These are phyloP conservation scores for Drosophila melanica DNA, from an alignment of 1,140 invertebrate genomes.

Conservation along the genomic window DNA sequence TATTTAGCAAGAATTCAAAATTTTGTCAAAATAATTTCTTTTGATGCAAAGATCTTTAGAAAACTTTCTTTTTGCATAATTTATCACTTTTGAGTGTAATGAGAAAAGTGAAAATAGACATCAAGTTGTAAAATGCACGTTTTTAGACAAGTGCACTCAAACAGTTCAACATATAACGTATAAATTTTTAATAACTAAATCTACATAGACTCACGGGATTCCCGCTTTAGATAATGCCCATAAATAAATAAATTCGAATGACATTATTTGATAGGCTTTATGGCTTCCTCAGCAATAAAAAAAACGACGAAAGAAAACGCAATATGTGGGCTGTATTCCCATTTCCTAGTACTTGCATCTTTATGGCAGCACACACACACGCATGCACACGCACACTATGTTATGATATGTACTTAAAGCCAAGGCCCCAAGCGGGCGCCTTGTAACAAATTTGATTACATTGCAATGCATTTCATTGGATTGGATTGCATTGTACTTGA, in stretches of 20 bases:
- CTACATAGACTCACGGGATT: slow-evolving; percentile 1
- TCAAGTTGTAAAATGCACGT: too few species aligned
- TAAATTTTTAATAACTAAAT: neutral
- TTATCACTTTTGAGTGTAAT: too few species aligned
- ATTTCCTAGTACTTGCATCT: slow-evolving; percentile 30
- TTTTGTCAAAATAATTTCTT: too few species aligned
- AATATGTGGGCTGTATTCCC: slow-evolving; percentile 8
- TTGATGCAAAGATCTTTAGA: too few species aligned
- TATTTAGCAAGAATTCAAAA: too few species aligned
- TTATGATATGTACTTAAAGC: slow-evolving; percentile 33
- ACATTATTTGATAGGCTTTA: slow-evolving; percentile 51
- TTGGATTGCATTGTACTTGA: slow-evolving; percentile 76
- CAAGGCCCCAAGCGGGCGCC: slow-evolving; percentile 23
- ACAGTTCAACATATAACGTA: neutral
- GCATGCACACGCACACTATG: neutral
- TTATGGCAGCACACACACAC: slow-evolving; percentile 23
- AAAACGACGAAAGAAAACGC: neutral
- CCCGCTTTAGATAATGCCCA: slow-evolving; percentile 7
- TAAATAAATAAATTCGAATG: slow-evolving; percentile 14
- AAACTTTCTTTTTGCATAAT: too few species aligned
- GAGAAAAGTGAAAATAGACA: too few species aligned
- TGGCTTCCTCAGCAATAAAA: slow-evolving; percentile 17
- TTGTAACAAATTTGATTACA: slow-evolving; percentile 45
- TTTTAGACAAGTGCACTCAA: neutral
- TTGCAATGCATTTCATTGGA: slow-evolving; percentile 37